phyloP scores from a whole-genome alignment of 1,140 invertebrate species.

The Calliphora vicina region DNA sequence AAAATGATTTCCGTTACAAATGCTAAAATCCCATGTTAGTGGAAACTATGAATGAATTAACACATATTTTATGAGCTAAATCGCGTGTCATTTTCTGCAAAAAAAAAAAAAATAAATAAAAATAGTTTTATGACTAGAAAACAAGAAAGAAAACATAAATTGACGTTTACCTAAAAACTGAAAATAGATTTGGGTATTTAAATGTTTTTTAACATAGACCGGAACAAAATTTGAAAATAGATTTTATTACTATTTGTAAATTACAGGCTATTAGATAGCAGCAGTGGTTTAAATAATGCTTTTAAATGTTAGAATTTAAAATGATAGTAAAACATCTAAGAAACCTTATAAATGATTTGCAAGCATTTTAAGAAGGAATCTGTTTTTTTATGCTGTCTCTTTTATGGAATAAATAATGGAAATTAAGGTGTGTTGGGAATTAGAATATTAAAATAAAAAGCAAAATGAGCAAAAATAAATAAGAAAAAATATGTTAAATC shows the following conservation, averaged over 20 bases:
- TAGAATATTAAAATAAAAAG: not conserved
- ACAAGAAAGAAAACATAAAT: no score
- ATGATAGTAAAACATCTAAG: not conserved
- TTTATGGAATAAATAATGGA: not conserved
- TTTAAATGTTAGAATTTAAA: not conserved
- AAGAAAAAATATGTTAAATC: not conserved
- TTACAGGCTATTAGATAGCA: no score
- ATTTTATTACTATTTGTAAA: no score
- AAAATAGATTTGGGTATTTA: not conserved
- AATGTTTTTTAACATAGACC: not conserved
- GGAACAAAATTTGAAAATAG: not conserved
- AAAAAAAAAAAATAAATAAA: no score
- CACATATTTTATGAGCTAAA: no score
- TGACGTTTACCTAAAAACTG: no score
- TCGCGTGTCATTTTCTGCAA: no score
- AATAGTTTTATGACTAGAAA: no score
- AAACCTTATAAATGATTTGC: not conserved
- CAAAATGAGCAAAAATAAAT: not conserved
- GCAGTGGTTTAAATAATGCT: no score
- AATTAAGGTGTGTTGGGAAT: constrained; percentile 13
- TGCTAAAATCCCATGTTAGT: no score
- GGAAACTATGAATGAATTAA: no score
- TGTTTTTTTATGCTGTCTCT: not conserved
- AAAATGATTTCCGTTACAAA: no score
- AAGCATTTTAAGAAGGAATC: not conserved